Percentiles rank a stretch among this genome's conserved stretches.
Conservation (phyloP, 2,888 invertebrate species). For the Drosophila mimetica region DNA sequence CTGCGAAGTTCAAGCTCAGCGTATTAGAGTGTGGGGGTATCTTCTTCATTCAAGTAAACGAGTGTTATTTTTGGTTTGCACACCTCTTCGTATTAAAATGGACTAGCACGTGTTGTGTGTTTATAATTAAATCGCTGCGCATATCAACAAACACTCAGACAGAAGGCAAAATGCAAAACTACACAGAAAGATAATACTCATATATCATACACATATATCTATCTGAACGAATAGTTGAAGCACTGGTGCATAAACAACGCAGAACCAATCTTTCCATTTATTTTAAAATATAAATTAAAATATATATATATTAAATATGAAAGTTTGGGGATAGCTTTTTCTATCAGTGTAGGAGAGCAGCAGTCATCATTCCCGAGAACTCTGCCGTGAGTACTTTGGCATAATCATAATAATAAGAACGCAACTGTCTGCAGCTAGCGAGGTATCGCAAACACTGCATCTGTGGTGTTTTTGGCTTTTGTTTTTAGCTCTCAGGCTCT, state of each 20-base stretch:
- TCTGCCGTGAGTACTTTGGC: slow-evolving; percentile 54
- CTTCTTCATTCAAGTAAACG: slow-evolving; percentile 2
- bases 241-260: too few relatives aligned
- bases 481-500: slow-evolving; percentile 6
- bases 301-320: too few relatives aligned
- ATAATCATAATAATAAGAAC: slow-evolving; percentile 69
- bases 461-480: slow-evolving; percentile 23
- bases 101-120: slow-evolving; percentile 69
- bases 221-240: too few relatives aligned
- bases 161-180: slow-evolving; percentile 7
- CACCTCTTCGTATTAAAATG: slow-evolving; percentile 60
- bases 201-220: too few relatives aligned
- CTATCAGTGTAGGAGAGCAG: neutral
- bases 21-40: slow-evolving; percentile 9
- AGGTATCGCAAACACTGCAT: slow-evolving; percentile 17
- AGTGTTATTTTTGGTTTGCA: slow-evolving; percentile 62
- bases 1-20: slow-evolving; percentile 37
- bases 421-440: slow-evolving; percentile 63
- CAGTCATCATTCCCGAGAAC: slow-evolving; percentile 7
- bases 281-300: too few relatives aligned
- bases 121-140: slow-evolving; percentile 73
- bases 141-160: slow-evolving; percentile 53
- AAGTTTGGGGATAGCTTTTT: neutral
- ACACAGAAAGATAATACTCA: slow-evolving; percentile 4
- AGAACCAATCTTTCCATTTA: too few relatives aligned